Evolutionary conservation across 2,888 invertebrate genomes (phyloP).

Genomic region (Troides aeacus): DNA sequence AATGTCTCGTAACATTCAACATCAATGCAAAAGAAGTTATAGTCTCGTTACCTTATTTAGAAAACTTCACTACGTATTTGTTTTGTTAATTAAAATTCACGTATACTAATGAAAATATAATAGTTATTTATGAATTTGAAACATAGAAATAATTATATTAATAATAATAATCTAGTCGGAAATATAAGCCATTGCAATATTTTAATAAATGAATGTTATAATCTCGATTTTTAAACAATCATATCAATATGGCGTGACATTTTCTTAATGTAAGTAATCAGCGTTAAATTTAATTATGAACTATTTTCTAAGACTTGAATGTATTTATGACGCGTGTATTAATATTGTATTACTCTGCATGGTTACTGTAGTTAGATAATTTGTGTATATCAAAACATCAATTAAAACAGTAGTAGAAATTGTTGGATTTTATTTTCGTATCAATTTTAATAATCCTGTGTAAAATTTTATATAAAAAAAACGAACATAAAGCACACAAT

Average conservation of each 20-base stretch:
- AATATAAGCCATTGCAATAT: conserved; percentile 78
- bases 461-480: background rate
- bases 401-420: conserved; percentile 45
- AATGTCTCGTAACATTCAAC: no score
- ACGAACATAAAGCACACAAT: no score
- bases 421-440: conserved; percentile 44
- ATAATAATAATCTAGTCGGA: conserved; percentile 77
- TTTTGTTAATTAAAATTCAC: no score
- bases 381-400: conserved; percentile 43
- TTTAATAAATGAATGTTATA: conserved; percentile 44
- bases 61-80: no score
- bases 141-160: conserved; percentile 69
- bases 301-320: conserved; percentile 30
- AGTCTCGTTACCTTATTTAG: no score
- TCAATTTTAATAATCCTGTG: background rate
- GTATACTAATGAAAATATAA: no score
- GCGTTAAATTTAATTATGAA: conserved; percentile 31
- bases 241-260: conserved; percentile 34
- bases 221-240: conserved; percentile 37
- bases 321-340: conserved; percentile 42
- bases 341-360: conserved; percentile 49
- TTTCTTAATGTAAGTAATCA: conserved; percentile 32
- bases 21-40: no score
- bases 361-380: conserved; percentile 50
- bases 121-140: conserved; percentile 43